Evolutionary conservation across 1,140 invertebrate species (phyloP).

Genomic region (Pogonomyrmex californicus): DNA sequence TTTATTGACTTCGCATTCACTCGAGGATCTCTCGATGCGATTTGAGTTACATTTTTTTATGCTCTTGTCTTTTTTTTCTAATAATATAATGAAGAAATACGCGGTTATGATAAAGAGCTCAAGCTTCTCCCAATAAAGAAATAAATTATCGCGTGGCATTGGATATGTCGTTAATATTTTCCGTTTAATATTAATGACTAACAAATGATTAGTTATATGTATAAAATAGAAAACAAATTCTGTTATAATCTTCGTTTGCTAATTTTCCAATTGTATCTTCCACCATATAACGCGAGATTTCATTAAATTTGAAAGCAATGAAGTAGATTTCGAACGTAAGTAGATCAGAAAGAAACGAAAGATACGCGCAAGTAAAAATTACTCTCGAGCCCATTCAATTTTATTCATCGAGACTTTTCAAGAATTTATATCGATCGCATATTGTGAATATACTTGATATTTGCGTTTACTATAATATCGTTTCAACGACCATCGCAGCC

Average conservation of each 20-base stretch:
- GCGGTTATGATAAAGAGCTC: not conserved
- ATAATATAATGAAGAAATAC: not conserved
- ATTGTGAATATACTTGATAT: not conserved
- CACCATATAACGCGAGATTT: not conserved
- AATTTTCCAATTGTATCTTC: not conserved
- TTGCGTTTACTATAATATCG: not conserved
- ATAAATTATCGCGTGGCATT: not conserved
- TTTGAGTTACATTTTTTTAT: not conserved
- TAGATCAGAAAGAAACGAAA: not conserved
- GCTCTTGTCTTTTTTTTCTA: not conserved
- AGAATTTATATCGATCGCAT: not conserved
- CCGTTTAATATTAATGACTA: not conserved
- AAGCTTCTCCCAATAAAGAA: not conserved
- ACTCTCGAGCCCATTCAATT: not conserved
- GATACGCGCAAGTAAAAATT: not conserved
- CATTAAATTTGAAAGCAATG: slow-evolving; percentile 28
- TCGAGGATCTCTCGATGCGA: not conserved
- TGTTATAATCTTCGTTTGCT: not conserved
- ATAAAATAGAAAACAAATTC: not conserved
- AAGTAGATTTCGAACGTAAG: slow-evolving; percentile 7
- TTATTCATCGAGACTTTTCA: not conserved
- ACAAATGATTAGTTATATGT: not conserved
- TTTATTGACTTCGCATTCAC: not conserved
- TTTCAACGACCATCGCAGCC: not conserved
- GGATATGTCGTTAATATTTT: not conserved